Percentiles rank a stretch among this genome's conserved stretches.
Evolutionary conservation across 2,888 invertebrate genomes (phyloP).

Genomic region (Drosophila macrothrix): DNA sequence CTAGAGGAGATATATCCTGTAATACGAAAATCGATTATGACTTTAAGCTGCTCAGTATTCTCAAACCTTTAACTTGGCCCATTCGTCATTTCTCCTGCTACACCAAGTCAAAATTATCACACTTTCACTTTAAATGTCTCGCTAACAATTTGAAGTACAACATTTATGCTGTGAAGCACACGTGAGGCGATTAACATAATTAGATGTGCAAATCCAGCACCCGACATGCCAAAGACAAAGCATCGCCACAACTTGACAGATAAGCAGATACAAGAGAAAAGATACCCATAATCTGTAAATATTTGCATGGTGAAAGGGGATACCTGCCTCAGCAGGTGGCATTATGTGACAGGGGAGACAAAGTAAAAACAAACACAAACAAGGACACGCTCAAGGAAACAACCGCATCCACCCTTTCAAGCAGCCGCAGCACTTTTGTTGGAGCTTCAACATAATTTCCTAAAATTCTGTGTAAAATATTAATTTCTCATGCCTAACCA

Average conservation of each 20-base stretch:
- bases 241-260: slow-evolving; percentile 36
- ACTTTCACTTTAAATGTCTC: slow-evolving; percentile 23
- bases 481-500: slow-evolving; percentile 40
- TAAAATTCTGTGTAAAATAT: slow-evolving; percentile 48
- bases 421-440: slow-evolving; percentile 20
- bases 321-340: slow-evolving; percentile 10
- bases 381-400: slow-evolving; percentile 19
- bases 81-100: no score
- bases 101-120: slow-evolving; percentile 17
- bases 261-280: slow-evolving; percentile 6
- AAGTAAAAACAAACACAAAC: slow-evolving; percentile 31
- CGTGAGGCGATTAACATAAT: slow-evolving; percentile 55
- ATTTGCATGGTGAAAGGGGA: slow-evolving; percentile 46
- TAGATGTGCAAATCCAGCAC: slow-evolving; percentile 45
- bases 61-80: not conserved
- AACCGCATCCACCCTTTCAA: slow-evolving; percentile 14
- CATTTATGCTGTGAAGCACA: slow-evolving; percentile 27
- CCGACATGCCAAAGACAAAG: slow-evolving; percentile 32
- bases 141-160: slow-evolving; percentile 20
- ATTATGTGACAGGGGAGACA: slow-evolving; percentile 20
- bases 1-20: not conserved
- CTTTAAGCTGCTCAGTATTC: not conserved
- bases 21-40: not conserved
- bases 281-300: slow-evolving; percentile 54
- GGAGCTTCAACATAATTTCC: slow-evolving; percentile 56